Base-by-base conservation (phyloP, 2,113 vertebrate genomes). In the Psittacara wagleri region DNA sequence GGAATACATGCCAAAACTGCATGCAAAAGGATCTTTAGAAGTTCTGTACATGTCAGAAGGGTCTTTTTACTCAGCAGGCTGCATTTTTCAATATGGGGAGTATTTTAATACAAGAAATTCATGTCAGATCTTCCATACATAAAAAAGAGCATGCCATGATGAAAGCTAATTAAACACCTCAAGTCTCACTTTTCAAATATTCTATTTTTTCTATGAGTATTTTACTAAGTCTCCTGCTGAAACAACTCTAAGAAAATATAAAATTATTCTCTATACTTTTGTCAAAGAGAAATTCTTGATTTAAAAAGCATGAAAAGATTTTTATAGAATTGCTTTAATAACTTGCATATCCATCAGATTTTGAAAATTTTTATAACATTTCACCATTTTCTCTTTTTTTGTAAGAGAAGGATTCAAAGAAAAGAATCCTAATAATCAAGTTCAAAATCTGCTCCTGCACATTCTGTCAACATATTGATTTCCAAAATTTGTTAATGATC, bases 51-150 rank as follows among this genome's bases (percentile, higher is more conserved):
- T 85, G 68, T 72, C 74, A 89, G 68, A 93, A 86, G 52, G 24
- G 61, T 43, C 86, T 97, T 96, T 97, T 90, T 86, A 94, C 83
- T 96, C 94, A 88, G 66, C 84, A 96, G 59, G 46, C 43, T 93
- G 29, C 33, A 70, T 94, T 97, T 77, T 94, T 91, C n/a, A 2
- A 41, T 68, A 43, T 35, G 9, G 5, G 44, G 64, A 93, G 61
- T 31, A 67, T 84, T 93, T 90, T 88, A 83, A 92, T 52, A 61
- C 37, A 94, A 92, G 92, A 87, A 67, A 43, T 73, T 73, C 46
- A 33, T 7, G 82, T 95, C 83, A 91, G 41, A 88, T 85, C 27
- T 92, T 44, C 62, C 64, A 15, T 18, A 52, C 37, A 83, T 91
- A 85, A 90, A 82, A 80, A 94, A 88, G 59, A 90, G 2, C 52